phyloP scores from a whole-genome alignment of 2,888 invertebrate species.

The Lathronympha strigana region DNA sequence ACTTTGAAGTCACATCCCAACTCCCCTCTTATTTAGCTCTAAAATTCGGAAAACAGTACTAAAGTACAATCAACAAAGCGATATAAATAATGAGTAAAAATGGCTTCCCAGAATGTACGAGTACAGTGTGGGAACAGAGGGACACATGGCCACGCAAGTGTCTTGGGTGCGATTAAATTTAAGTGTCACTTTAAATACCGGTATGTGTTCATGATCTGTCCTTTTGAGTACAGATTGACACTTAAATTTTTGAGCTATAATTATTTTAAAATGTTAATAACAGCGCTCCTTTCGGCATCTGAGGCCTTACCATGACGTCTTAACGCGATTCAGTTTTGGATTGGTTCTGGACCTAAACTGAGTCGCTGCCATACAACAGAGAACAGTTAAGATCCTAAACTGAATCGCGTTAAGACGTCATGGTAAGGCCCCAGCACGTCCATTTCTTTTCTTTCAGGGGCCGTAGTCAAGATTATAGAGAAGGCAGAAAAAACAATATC shows the following conservation, averaged over 20 bases:
- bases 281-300: background rate
- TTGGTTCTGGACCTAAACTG: no score
- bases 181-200: slow-evolving; percentile 13
- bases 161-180: slow-evolving; percentile 19
- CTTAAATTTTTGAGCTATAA: slow-evolving; percentile 4
- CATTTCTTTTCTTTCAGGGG: no score
- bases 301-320: no score
- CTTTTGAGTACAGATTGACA: slow-evolving; percentile 9
- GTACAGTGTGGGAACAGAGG: slow-evolving; percentile 23
- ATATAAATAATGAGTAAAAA: slow-evolving; percentile 12
- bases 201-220: background rate
- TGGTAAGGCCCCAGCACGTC: no score
- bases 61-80: slow-evolving; percentile 10
- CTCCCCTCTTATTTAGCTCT: background rate
- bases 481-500: no score
- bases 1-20: background rate
- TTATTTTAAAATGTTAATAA: background rate
- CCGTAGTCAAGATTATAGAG: no score
- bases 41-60: background rate
- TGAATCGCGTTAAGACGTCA: no score
- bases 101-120: slow-evolving; percentile 13
- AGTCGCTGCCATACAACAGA: no score
- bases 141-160: slow-evolving; percentile 19
- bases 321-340: no score
- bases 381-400: no score